phyloP scores from a whole-genome alignment of 2,113 vertebrate genomes.

The Pelecanoides urinatrix region DNA sequence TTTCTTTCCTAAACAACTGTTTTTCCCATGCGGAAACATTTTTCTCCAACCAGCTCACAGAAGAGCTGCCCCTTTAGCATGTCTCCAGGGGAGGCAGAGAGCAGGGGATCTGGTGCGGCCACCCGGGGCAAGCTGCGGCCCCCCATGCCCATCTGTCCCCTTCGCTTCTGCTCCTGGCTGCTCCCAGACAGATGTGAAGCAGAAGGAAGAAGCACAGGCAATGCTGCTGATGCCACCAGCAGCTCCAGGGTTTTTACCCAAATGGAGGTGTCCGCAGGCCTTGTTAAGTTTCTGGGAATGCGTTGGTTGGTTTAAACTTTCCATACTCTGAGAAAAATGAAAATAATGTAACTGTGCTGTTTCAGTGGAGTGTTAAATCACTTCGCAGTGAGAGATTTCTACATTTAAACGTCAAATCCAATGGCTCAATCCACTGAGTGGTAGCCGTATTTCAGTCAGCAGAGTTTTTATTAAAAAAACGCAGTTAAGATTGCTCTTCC shows the following conservation, averaged over 20 bases:
- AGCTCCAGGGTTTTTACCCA: neutral
- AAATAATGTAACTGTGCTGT: neutral
- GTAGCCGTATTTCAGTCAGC: neutral
- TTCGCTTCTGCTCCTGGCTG: neutral
- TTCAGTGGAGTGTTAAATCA: neutral
- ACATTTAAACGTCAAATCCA: neutral
- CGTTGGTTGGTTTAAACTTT: neutral
- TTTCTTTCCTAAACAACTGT: neutral
- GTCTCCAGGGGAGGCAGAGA: neutral
- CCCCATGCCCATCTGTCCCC: rapidly evolving
- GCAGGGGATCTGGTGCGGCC: neutral
- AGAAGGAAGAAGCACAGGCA: neutral
- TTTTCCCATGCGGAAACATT: rapidly evolving
- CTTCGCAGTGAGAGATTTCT: neutral
- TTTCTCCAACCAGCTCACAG: neutral
- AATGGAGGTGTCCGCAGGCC: neutral
- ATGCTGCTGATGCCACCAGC: neutral
- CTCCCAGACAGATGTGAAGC: neutral
- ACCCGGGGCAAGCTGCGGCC: neutral
- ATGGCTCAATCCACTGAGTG: neutral
- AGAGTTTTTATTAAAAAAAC: neutral
- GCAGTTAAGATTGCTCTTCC: neutral
- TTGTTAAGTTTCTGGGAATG: neutral
- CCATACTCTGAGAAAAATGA: neutral
- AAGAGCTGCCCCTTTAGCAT: neutral